Base-by-base conservation (phyloP, 1,140 invertebrate species). In the Drosophila tsacasi region DNA sequence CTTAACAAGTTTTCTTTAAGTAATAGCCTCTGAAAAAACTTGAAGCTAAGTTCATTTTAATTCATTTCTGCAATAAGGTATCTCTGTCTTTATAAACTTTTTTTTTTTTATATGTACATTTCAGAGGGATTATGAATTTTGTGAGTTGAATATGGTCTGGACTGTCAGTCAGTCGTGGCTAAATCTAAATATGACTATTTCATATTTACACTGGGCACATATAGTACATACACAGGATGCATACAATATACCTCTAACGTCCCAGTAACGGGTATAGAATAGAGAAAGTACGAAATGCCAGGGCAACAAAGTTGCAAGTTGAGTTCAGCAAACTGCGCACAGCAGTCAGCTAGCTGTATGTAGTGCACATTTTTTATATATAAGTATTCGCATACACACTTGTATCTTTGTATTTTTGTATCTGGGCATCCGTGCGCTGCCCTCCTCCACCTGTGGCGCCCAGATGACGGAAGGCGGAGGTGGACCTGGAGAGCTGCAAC, bases 301-400 rank as follows among this genome's bases (percentile, higher is more conserved):
- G 66, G 44, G 65, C 75, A 72, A 66, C 79, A 82, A 86, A 87
- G 76, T 87, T 87, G 73, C 79, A 79, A 78, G 75, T 79, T 65
- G 73, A 76, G 73, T 78, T 66, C 63, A 66, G 30, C 67, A 68
- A 65, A 75, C 62, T 52, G 58, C 52, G 68, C 76, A 63, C 72
- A 77, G 64, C 72, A 68, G 58, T 61, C 47, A 64, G 61, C 71
- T 40, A 64, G 61, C 67, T 44, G 46, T 73, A 76, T 57, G 32
- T 21, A 69, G 63, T 67, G 47, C 39, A 75, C n/a, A 46, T 65
- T 50, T 65, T 65, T 44, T 65, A 39, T 52, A 52, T 57, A 59
- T 15, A 57, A 39, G 35, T 65, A 52, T 58, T 75, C 50, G 39
- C 39, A 59, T 42, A 54, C 52, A 66, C 30, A 77, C 62, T 55